Percentiles rank a stretch among this genome's conserved stretches.
Conservation (phyloP, 2,113 vertebrate genomes). For the Oryzias javanicus region DNA sequence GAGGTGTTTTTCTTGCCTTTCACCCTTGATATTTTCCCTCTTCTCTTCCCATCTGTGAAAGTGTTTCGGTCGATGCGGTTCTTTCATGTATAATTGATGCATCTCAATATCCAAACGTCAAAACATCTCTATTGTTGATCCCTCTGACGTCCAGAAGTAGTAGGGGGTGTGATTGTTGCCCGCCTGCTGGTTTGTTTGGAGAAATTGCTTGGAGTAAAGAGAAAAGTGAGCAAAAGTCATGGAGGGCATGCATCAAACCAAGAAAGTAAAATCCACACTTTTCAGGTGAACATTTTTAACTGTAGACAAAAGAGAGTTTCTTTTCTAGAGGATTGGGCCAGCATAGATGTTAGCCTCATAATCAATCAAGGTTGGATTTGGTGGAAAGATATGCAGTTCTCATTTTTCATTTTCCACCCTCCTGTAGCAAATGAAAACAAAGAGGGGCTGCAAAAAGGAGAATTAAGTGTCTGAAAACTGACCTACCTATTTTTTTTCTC, state of each 20-base stretch:
- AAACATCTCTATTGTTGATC: slow-evolving; percentile 30
- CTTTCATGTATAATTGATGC: slow-evolving; percentile 65
- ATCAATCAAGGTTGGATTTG: slow-evolving; percentile 36
- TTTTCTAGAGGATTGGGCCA: not conserved
- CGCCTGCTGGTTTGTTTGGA: slow-evolving; percentile 3
- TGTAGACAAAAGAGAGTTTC: not conserved
- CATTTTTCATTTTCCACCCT: slow-evolving; percentile 30
- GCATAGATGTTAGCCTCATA: slow-evolving; percentile 12
- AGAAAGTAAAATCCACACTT: not conserved
- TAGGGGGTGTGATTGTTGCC: not conserved
- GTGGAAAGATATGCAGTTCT: slow-evolving; percentile 50
- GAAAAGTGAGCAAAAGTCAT: too few relatives aligned
- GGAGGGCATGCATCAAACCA: not conserved
- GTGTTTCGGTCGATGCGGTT: slow-evolving; percentile 20
- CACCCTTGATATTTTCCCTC: not conserved
- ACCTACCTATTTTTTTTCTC: not conserved
- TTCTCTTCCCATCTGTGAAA: slow-evolving; percentile 2
- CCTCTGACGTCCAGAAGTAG: slow-evolving; percentile 23
- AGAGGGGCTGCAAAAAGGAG: slow-evolving; percentile 2
- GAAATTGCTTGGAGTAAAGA: too few relatives aligned
- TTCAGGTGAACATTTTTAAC: not conserved
- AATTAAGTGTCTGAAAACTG: not conserved
- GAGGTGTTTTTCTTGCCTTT: slow-evolving; percentile 9
- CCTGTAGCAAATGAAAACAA: slow-evolving; percentile 25
- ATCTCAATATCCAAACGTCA: slow-evolving; percentile 46